Conservation (phyloP, 2,888 invertebrate genomes). For the Melieria crassipennis region DNA sequence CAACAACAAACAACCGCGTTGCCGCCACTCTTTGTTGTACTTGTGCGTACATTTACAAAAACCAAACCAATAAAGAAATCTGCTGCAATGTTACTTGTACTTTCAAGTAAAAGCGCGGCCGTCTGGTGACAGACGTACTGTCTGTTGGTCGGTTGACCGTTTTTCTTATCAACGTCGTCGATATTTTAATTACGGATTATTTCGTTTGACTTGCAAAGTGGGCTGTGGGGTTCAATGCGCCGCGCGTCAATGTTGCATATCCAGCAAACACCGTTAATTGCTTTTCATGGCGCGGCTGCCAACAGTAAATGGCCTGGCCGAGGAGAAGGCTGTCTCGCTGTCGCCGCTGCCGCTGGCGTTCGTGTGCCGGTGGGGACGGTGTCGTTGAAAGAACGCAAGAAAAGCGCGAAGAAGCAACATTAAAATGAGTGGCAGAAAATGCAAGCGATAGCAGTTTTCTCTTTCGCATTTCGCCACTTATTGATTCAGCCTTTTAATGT, state of each 20-base stretch:
- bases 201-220: conserved; percentile 15
- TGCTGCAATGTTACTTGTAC: too few species aligned
- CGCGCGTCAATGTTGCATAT: conserved; percentile 11
- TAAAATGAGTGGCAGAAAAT: neutral
- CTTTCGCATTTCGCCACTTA: neutral
- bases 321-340: neutral
- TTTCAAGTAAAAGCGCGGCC: too few species aligned
- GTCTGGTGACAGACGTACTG: neutral
- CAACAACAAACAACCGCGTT: too few species aligned
- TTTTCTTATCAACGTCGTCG: conserved; percentile 11
- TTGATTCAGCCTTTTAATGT: conserved; percentile 17
- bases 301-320: neutral
- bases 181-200: conserved; percentile 32
- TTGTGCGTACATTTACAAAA: too few species aligned
- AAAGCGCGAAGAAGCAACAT: conserved; percentile 9
- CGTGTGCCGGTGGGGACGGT: neutral
- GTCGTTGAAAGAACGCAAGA: neutral
- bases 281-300: conserved; percentile 11
- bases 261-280: conserved; percentile 21
- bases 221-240: conserved; percentile 13
- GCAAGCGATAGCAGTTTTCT: conserved; percentile 10
- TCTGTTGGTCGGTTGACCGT: neutral
- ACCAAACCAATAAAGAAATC: too few species aligned
- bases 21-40: too few species aligned
- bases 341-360: too few species aligned